These are phyloP conservation scores for Drosophila diplacantha DNA, from an alignment of 2,888 invertebrate genomes.

Conservation along the genomic window DNA sequence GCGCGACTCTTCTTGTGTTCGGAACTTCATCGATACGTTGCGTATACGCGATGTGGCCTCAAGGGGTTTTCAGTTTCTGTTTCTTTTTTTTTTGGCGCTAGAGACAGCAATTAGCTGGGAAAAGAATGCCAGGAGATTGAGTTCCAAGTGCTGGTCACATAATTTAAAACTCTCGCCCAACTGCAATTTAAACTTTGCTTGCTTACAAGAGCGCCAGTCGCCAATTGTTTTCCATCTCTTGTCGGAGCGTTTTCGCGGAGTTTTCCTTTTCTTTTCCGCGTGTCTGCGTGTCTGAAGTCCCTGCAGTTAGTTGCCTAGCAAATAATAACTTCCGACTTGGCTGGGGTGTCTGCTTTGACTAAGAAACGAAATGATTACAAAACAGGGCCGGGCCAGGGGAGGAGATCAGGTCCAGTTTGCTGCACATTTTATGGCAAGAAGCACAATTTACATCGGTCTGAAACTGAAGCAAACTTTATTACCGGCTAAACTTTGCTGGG, in stretches of 20 bases:
- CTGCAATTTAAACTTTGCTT: conserved; percentile 65
- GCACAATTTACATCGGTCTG: conserved; percentile 19
- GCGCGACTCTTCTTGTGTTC: not conserved
- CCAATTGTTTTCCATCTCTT: conserved; percentile 30
- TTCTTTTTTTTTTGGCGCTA: not conserved
- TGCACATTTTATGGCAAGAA: conserved; percentile 29
- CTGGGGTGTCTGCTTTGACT: conserved; percentile 53
- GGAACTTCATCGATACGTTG: conserved; percentile 11
- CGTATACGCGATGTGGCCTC: conserved; percentile 25
- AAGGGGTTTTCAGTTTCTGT: not conserved
- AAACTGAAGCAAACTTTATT: conserved; percentile 41
- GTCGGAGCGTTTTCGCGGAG: not conserved
- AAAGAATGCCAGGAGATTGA: conserved; percentile 21
- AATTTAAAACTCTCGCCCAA: conserved; percentile 51
- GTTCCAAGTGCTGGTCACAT: conserved; percentile 32
- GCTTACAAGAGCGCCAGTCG: conserved; percentile 29
- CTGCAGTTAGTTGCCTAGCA: conserved; percentile 55
- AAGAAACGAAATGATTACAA: conserved; percentile 61
- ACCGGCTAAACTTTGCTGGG: conserved; percentile 17
- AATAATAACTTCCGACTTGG: conserved; percentile 66
- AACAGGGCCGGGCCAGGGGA: conserved; percentile 30
- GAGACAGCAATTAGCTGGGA: conserved; percentile 30
- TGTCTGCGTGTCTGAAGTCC: not conserved
- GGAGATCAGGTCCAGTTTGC: conserved; percentile 10
- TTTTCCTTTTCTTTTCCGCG: not conserved